Evolutionary conservation across 2,888 invertebrate species (phyloP).

Genomic region (Orthosia incerta): DNA sequence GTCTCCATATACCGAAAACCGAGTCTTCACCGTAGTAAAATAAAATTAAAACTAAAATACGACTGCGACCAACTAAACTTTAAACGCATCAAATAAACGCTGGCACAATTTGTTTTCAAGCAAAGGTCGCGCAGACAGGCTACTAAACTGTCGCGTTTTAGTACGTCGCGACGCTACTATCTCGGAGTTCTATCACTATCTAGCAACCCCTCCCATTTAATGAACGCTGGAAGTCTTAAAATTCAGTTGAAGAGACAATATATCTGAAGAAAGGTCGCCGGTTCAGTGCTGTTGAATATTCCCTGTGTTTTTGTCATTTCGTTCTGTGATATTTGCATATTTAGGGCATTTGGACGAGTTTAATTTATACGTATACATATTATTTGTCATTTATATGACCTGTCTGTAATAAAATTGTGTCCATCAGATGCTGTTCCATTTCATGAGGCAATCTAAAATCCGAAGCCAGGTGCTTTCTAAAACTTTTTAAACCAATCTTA

Average conservation of each 20-base stretch:
- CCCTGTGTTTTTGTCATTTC: conserved; percentile 9
- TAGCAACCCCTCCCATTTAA: conserved; percentile 42
- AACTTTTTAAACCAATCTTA: background rate
- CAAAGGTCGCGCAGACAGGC: conserved; percentile 22
- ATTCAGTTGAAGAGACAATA: conserved; percentile 50
- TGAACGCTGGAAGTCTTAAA: conserved; percentile 55
- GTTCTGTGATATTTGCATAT: conserved; percentile 25
- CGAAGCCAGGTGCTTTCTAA: background rate
- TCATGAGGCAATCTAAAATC: background rate
- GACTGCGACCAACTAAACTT: background rate
- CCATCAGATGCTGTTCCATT: background rate
- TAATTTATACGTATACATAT: background rate
- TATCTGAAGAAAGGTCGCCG: conserved; percentile 35
- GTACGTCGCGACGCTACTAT: conserved; percentile 47
- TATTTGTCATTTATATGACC: background rate
- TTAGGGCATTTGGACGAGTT: conserved; percentile 3
- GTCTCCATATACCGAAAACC: background rate
- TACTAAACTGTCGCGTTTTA: conserved; percentile 49
- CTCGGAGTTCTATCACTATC: conserved; percentile 60
- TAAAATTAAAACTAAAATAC: conserved; percentile 11
- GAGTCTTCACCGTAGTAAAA: background rate
- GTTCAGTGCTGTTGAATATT: conserved; percentile 36
- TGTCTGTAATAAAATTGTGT: background rate
- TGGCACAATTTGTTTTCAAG: conserved; percentile 25
- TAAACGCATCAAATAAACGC: conserved; percentile 7